These are phyloP conservation scores for Rotaria socialis DNA, from an alignment of 2,888 invertebrate genomes.

Conservation along the genomic window DNA sequence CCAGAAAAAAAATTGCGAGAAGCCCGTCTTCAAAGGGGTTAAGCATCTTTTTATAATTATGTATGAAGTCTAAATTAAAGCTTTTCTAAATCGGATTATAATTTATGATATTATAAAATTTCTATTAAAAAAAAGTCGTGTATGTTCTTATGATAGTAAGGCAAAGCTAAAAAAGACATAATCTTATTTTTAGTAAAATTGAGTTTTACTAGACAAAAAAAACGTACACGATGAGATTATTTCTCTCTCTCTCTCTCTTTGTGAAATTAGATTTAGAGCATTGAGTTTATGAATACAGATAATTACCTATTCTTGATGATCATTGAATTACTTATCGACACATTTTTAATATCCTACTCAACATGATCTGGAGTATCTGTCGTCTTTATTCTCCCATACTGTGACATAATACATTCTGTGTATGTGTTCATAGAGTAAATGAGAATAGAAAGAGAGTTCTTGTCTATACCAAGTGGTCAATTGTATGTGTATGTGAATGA, in stretches of 20 bases:
- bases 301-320: constrained; percentile 15
- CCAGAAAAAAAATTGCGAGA: no score
- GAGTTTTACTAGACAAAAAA: neutral
- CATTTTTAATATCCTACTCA: constrained; percentile 10
- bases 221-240: neutral
- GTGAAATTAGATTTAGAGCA: neutral
- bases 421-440: neutral
- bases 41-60: neutral
- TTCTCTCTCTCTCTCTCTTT: neutral
- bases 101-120: neutral
- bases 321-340: constrained; percentile 29
- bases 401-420: neutral
- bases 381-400: constrained; percentile 7
- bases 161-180: neutral
- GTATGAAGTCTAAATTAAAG: neutral
- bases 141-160: neutral
- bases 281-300: neutral
- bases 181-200: neutral
- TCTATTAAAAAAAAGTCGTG: neutral
- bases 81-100: neutral
- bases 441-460: neutral
- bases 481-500: constrained; percentile 17
- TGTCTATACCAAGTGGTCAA: neutral
- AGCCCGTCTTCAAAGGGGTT: neutral
- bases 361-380: constrained; percentile 10